A percentile compares a stretch with the other conserved stretches of the same genome.
phyloP scores from a whole-genome alignment of 1,140 invertebrate species.

The Diorhabda elongata region DNA sequence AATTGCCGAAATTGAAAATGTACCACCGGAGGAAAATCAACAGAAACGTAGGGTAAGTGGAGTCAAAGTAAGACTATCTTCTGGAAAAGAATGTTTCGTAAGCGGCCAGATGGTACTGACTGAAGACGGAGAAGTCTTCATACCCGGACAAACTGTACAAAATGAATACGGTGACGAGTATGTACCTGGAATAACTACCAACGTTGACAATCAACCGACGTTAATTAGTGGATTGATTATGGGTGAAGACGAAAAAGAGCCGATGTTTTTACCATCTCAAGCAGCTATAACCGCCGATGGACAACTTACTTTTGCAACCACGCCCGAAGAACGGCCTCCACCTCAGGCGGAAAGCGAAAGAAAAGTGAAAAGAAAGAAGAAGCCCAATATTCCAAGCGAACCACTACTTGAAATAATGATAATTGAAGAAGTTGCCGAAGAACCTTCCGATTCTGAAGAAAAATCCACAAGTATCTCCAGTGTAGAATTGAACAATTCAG shows the following conservation, averaged over 20 bases:
- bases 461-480: slow-evolving; percentile 25
- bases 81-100: slow-evolving; percentile 55
- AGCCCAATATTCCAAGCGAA: slow-evolving; percentile 29
- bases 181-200: slow-evolving; percentile 68
- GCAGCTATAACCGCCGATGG: slow-evolving; percentile 52
- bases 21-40: slow-evolving; percentile 59
- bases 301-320: slow-evolving; percentile 49
- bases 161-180: slow-evolving; percentile 63
- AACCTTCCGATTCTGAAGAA: slow-evolving; percentile 29
- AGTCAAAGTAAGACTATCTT: slow-evolving; percentile 44
- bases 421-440: slow-evolving; percentile 22
- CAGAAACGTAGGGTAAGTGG: slow-evolving; percentile 50
- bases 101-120: slow-evolving; percentile 67
- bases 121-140: slow-evolving; percentile 62
- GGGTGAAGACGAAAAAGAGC: slow-evolving; percentile 40
- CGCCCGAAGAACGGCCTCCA: slow-evolving; percentile 40
- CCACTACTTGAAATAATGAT: slow-evolving; percentile 27
- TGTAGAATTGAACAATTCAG: slow-evolving; percentile 32
- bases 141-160: slow-evolving; percentile 69
- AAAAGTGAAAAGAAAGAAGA: slow-evolving; percentile 33
- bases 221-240: slow-evolving; percentile 57
- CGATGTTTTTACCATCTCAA: slow-evolving; percentile 58
- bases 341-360: slow-evolving; percentile 34
- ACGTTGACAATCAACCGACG: slow-evolving; percentile 60
- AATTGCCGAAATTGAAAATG: slow-evolving; percentile 54